These are phyloP conservation scores for Corythoichthys intestinalis DNA, from an alignment of 2,113 vertebrate genomes.

Conservation along the genomic window DNA sequence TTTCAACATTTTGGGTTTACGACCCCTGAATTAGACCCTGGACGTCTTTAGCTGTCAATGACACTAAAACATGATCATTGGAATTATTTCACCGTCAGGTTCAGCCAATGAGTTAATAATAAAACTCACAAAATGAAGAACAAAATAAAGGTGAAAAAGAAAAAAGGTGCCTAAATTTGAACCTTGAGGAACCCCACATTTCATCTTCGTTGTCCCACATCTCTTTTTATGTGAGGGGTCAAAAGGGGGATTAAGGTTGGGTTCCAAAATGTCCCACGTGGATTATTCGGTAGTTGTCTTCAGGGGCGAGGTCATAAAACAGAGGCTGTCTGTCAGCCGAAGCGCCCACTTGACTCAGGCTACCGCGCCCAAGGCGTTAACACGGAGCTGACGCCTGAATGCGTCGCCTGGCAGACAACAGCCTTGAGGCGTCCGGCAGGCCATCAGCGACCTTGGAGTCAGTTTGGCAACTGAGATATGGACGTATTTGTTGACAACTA, in stretches of 20 bases:
- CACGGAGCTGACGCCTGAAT: slow-evolving; percentile 31
- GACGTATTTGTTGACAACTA: slow-evolving; percentile 3
- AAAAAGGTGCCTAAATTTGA: neutral
- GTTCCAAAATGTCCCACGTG: neutral
- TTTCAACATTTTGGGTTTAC: no score
- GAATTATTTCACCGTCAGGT: no score
- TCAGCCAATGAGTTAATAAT: no score
- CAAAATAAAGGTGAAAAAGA: neutral
- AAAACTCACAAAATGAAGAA: slow-evolving; percentile 10
- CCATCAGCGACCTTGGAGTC: slow-evolving; percentile 20
- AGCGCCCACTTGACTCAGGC: neutral
- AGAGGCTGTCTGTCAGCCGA: slow-evolving; percentile 50
- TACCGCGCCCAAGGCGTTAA: slow-evolving; percentile 45
- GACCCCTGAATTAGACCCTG: no score
- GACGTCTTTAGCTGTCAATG: no score
- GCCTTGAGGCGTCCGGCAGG: slow-evolving; percentile 30
- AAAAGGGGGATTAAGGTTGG: no score
- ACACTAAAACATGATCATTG: no score
- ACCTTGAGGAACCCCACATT: neutral
- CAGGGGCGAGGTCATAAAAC: slow-evolving; percentile 39
- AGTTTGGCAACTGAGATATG: slow-evolving; percentile 16
- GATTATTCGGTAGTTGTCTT: neutral
- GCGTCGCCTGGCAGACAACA: slow-evolving; percentile 6
- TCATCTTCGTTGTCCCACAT: neutral
- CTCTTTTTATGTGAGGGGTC: no score